Base-by-base conservation (phyloP, 2,113 vertebrate species). In the Eubucco bourcierii region DNA sequence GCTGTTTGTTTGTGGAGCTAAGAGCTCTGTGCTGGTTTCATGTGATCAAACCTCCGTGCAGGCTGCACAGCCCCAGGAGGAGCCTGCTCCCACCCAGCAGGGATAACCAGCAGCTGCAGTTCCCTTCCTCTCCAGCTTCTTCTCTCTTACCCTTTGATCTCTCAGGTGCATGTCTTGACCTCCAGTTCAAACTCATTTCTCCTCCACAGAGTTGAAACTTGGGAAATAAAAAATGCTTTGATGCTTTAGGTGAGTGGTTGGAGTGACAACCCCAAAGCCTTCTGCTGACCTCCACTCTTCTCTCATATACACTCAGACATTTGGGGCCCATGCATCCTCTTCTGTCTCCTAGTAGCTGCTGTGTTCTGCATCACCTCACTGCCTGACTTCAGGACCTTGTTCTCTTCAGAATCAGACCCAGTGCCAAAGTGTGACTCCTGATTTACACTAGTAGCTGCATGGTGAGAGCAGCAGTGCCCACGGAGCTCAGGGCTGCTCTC, bases 371-470 rank as follows among this genome's bases (percentile, higher is more conserved):
- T 24, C 47, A 8, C 72, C 44, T 75, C 59, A 14, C 28, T 34
- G 39, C 28, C 68, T 19, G 71, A 33, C 19, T 27, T 71, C 20
- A 65, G 64, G 9, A 73, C 20, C 4, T 46, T 9, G 12, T 34
- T 78, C n/a, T 71, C 61, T 67, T 59, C 5, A 2, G 23, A 59
- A n/a, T 55, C 29, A 31, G 70, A 55, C 28, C 61, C 58, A n/a
- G 0, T 9, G 24, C 21, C 3, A 2, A 46, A 66, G 9, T 0
- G 0, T 55, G 58, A 41, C 37, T 79, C 63, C n/a, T 0, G 0
- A n/a, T 82, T 59, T 67, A 87, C 66, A 34, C 29, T 29, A 19
- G 9, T 4, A 34, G 24, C 20, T 0, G 0, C 8, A 3, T 8
- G n/a, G 29, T 39, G 21, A 37, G n/a, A 83, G 53, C 6, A 50